Base-by-base conservation (phyloP, 2,888 invertebrate species). In the Lissocephala sabroskyi region DNA sequence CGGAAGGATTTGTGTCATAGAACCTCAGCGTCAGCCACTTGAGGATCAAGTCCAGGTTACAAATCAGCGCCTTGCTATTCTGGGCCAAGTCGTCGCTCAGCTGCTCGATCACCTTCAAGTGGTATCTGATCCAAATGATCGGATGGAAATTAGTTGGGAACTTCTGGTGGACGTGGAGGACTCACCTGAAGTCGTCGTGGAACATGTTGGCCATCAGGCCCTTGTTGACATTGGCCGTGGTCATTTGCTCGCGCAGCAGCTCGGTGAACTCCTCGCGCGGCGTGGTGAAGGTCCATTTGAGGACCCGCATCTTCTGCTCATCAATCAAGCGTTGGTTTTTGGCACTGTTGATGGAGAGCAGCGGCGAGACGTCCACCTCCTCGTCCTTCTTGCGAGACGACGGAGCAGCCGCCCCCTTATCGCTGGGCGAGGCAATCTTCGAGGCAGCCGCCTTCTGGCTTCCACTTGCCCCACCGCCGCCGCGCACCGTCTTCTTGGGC, bases 1-100 rank as follows among this genome's bases (percentile, higher is more conserved):
- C 98, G 11, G 97, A 96, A 7, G 98, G 98, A 86, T 99, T 99
- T 17, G 98, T 99, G 86, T 99, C 98, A 79, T 97, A 98, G 86
- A 99, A 99, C 52, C 98, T 88, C 39, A 99, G 86, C 0, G 98
- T 97, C 66, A 97, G 84, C 98, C 98, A 99, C 83, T 97, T 97
- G 37, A 99, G 88, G 46, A 99, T 92, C 55, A 99, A 86, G 86
- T 99, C 99, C 55, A 97, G 87, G 86, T 98, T 98, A 14, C 92
- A 90, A 62, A 95, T 89, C 33, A 97, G 87, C 0, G 95, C 92
- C 66, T 91, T 89, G 32, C 89, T 89, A 71, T 94, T 93, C n/a
- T 88, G 89, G 2, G 90, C 87, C 42, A 96, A 84, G 83, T 96
- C 95, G 85, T 95, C 95, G 42, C 89, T 91, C 41, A 99, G 86